Base-by-base conservation (phyloP, 2,113 vertebrate species). In the Philantomba maxwellii region DNA sequence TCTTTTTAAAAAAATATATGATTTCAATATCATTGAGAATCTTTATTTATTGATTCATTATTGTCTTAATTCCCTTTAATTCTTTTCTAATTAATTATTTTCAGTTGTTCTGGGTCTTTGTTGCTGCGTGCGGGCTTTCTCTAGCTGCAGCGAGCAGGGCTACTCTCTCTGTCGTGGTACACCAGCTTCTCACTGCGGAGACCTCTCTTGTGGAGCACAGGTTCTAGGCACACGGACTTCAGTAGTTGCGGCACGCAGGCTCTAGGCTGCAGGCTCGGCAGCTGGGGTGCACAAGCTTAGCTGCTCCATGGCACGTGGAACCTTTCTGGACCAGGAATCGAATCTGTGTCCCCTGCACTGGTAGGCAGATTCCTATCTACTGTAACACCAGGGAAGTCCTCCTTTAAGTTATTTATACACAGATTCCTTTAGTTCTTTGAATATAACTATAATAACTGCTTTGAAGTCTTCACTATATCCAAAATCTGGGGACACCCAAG, bases 391-490 rank as follows among this genome's bases (percentile, higher is more conserved):
- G 36, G 70, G 36, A 43, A 43, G 23, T 7, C 36, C 21, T 75
- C 70, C 70, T 43, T 75, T 43, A 75, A 75, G 36, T 70, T 43
- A 23, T 7, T 94, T 82, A 92, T 82, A 53, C 28, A 64, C 25
- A 4, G 39, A 62, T 55, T 90, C 51, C 51, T 84, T 81, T 58
- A 58, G 30, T 87, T 93, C 60, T 86, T 55, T 96, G 57, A 57
- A 94, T 7, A 60, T 93, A 87, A 49, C 86, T 89, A 95, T 25
- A 92, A 85, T 53, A 83, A 49, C 39, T 73, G 33, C 77, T 93
- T 83, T 64, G 21, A 49, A 57, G 36, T 92, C 57, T 87, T 43
- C 60, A 33, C 73, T 87, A 73, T 94, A 70, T 43, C 25, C 45
- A 57, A 77, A 78, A 47, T 78, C n/a, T 80, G 43, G 10, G 26